A percentile compares a stretch with the other conserved stretches of the same genome.
phyloP scores from a whole-genome alignment of 2,888 invertebrate species.

The Drosophila mimica region DNA sequence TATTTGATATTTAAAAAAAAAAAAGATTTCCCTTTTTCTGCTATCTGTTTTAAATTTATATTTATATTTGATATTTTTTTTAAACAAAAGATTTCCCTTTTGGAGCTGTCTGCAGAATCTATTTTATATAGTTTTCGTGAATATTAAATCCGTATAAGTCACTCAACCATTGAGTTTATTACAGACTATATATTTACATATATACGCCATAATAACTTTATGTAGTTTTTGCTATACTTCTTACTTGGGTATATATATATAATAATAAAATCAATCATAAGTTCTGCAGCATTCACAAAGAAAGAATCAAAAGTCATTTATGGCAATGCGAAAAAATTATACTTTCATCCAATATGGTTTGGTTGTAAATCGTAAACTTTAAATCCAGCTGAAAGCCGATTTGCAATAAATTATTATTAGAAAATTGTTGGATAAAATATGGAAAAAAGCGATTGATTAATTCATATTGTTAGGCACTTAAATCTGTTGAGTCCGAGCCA shows the following conservation, averaged over 20 bases:
- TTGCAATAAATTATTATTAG: conserved; percentile 6
- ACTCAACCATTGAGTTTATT: not conserved
- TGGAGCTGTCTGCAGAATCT: not conserved
- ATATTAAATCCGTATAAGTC: not conserved
- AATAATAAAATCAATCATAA: not conserved
- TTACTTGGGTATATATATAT: not conserved
- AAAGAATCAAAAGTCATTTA: not conserved
- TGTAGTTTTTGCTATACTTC: not conserved
- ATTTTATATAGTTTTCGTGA: not conserved
- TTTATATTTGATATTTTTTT: too few species aligned
- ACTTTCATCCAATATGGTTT: not conserved
- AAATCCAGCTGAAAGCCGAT: conserved; percentile 16
- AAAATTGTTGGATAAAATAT: not conserved
- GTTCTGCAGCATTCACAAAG: not conserved
- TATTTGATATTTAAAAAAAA: not conserved
- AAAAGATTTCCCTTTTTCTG: not conserved
- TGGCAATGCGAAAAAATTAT: not conserved
- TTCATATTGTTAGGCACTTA: conserved; percentile 3
- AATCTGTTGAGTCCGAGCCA: not conserved
- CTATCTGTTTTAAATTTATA: too few species aligned
- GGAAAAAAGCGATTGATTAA: conserved; percentile 10
- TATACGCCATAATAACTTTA: not conserved
- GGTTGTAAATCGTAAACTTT: not conserved
- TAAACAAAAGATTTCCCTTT: not conserved
- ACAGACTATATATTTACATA: not conserved